These are phyloP conservation scores for Aphrocallistes beatrix DNA, from an alignment of 37 sponge, comb jelly and placozoan species.

Conservation along the genomic window DNA sequence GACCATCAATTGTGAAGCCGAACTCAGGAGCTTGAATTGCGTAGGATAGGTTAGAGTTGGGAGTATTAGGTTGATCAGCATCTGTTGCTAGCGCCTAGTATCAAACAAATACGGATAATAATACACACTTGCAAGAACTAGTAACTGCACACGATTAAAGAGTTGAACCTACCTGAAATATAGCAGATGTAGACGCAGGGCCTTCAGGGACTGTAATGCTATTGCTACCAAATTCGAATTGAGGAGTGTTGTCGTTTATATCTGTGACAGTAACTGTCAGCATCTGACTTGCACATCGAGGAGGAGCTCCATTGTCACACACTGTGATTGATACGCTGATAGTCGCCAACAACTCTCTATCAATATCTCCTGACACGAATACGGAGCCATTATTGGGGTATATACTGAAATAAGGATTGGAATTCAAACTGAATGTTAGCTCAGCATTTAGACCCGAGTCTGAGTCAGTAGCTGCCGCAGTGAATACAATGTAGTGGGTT, in stretches of 20 bases:
- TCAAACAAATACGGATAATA: not conserved
- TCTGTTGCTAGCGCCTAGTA: not conserved
- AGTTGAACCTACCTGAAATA: not conserved
- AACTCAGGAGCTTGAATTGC: not conserved
- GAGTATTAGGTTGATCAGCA: not conserved
- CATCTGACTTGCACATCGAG: not conserved
- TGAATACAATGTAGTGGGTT: constrained; percentile 6
- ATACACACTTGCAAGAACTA: too few relatives aligned
- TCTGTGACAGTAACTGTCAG: constrained; percentile 30
- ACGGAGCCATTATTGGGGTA: constrained; percentile 23
- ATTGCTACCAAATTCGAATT: not conserved
- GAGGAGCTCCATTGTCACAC: constrained; percentile 16
- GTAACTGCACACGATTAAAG: too few relatives aligned
- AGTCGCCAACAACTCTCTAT: constrained; percentile 24
- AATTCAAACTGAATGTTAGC: not conserved
- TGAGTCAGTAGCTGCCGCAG: constrained; percentile 36
- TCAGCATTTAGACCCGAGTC: constrained; percentile 25
- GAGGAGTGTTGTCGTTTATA: constrained; percentile 47
- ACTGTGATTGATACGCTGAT: constrained; percentile 24
- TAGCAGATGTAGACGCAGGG: not conserved
- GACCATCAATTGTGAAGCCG: not conserved
- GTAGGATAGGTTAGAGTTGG: not conserved
- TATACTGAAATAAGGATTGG: constrained; percentile 20
- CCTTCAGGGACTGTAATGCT: not conserved
- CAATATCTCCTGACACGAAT: not conserved